Evolutionary conservation across 64 coral and sea anemone species (phyloP).

Genomic region (Acropora tenuis): DNA sequence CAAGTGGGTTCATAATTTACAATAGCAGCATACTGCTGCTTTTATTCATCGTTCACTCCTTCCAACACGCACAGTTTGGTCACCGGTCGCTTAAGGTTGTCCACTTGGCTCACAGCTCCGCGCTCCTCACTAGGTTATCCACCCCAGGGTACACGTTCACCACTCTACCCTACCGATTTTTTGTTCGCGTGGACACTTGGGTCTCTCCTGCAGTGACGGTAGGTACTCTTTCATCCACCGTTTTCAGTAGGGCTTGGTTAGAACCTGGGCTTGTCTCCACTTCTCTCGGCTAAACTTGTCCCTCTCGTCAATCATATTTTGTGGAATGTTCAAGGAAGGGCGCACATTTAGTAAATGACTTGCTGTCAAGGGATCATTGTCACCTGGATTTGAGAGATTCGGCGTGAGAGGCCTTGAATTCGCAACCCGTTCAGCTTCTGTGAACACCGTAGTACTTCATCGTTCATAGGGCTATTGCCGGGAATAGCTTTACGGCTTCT

Average conservation of each 20-base stretch:
- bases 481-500: no score
- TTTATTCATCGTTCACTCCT: no score
- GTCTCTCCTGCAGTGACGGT: not conserved
- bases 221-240: slow-evolving; percentile 27
- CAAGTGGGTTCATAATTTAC: no score
- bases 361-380: slow-evolving; percentile 34
- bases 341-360: slow-evolving; percentile 63
- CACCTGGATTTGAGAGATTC: slow-evolving; percentile 43
- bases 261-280: slow-evolving; percentile 41
- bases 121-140: no score
- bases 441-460: slow-evolving; percentile 9
- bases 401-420: slow-evolving; percentile 53
- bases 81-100: no score
- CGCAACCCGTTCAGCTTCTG: slow-evolving; percentile 54
- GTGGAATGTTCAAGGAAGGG: slow-evolving; percentile 13
- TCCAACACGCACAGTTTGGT: no score
- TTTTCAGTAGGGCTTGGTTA: slow-evolving; percentile 21
- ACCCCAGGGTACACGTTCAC: no score
- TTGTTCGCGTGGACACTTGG: slow-evolving; percentile 2
- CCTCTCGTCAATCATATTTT: not conserved
- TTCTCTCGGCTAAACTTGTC: slow-evolving; percentile 45
- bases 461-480: not conserved
- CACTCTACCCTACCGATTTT: not conserved
- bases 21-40: no score
- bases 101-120: no score